Evolutionary conservation across 2,888 invertebrate genomes (phyloP), one percentile per base, ranked within the genome.

Genomic region (Arge pagana): DNA sequence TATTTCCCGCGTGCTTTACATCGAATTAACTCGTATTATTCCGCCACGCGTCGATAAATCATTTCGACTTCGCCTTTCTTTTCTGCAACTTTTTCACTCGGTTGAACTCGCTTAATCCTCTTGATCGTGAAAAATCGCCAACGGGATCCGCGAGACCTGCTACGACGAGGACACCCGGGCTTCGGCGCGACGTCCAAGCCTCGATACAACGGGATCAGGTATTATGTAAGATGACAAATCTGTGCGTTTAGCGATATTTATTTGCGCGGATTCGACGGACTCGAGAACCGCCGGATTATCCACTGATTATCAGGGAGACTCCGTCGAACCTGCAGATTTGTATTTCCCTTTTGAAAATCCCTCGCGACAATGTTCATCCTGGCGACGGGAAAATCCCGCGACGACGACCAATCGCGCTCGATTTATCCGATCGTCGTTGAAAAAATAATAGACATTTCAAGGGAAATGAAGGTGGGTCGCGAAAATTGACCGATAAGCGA

Each of bases 241-340:
- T 61, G 57, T 53, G 63, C 62, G 61, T 71, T 72, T 67, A 72
- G 62, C 58, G 64, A 67, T 68, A 70, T 72, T 73, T 68, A 70
- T 68, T 66, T 68, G 66, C 67, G 60, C 66, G 70, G 68, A 70
- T 73, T 68, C 64, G 70, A 72, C 71, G 63, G 68, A 69, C 71
- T 68, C 66, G 54, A 63, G 62, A 63, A 58, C 53, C 55, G 52
- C 51, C 56, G 66, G 69, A 73, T 73, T 72, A 73, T 72, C 70
- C 66, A 64, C 63, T 67, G 62, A 60, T 41, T 50, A 53, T 57
- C 59, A 61, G 55, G 55, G 56, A 58, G n/a, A n/a, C n/a, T n/a
- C n/a, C n/a, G n/a, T n/a, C n/a, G n/a, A n/a, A n/a, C n/a, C n/a
- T n/a, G n/a, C n/a, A n/a, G n/a, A n/a, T n/a, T 50, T 23, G 53